These are phyloP conservation scores for Mus minutoides DNA, from an alignment of 2,797 vertebrate genomes.

Conservation along the genomic window DNA sequence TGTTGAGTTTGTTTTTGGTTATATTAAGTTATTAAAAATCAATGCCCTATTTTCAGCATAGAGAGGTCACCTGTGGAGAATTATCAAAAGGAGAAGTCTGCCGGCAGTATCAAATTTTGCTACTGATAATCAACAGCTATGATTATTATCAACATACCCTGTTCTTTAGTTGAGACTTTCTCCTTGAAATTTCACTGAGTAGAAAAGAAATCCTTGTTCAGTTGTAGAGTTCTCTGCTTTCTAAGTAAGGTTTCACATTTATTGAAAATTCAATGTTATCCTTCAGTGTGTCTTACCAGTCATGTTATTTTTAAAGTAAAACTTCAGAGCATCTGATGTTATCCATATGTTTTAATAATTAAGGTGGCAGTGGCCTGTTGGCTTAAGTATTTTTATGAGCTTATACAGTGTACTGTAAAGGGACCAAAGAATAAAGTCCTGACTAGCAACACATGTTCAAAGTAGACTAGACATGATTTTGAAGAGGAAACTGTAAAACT, in stretches of 20 bases:
- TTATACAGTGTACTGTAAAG: not conserved
- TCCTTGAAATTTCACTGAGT: not conserved
- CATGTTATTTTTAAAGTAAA: conserved; percentile 13
- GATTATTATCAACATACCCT: not conserved
- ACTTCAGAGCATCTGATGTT: not conserved
- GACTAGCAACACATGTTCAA: not conserved
- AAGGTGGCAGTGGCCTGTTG: not conserved
- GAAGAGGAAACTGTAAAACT: not conserved
- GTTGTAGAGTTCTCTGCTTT: conserved; percentile 32
- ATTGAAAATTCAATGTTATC: not conserved
- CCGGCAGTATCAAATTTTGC: conserved; percentile 16
- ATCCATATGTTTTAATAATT: not conserved
- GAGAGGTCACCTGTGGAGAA: not conserved
- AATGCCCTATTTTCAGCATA: not conserved
- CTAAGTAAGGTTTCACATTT: not conserved
- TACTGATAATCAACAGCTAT: not conserved
- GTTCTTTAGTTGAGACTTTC: conserved; percentile 45
- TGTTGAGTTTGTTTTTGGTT: not conserved
- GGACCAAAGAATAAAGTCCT: not conserved
- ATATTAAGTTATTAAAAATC: not conserved
- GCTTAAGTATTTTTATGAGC: conserved; percentile 22
- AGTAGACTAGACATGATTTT: not conserved
- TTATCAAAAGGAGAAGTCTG: not conserved
- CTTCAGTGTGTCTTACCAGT: not conserved
- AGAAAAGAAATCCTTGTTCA: conserved; percentile 35